Conservation (phyloP, 2,888 invertebrate species). For the Teleiodes luculella region DNA sequence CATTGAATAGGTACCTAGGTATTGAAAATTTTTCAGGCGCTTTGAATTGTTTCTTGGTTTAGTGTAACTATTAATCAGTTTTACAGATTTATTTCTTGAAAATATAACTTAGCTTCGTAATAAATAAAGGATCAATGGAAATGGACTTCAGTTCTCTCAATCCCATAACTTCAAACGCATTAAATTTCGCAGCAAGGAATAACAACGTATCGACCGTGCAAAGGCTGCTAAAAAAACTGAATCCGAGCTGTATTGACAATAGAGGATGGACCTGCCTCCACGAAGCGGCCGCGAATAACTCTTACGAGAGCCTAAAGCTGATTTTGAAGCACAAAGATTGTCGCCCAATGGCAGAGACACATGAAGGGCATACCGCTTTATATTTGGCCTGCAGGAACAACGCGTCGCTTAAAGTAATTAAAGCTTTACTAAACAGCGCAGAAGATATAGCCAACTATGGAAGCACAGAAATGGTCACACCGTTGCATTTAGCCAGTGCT, state of each 20-base stretch:
- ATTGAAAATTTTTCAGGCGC: too few species aligned
- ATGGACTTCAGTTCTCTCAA: conserved; percentile 77
- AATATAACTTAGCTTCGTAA: too few species aligned
- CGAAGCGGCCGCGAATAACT: conserved; percentile 68
- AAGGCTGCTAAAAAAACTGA: conserved; percentile 57
- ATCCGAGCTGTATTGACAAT: conserved; percentile 70
- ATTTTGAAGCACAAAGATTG: conserved; percentile 56
- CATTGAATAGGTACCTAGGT: too few species aligned
- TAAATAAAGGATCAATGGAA: not conserved
- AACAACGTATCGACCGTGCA: conserved; percentile 55
- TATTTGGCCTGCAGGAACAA: conserved; percentile 62
- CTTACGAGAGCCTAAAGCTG: conserved; percentile 52
- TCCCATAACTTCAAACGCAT: conserved; percentile 64
- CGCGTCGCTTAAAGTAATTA: conserved; percentile 53
- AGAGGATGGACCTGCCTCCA: conserved; percentile 76
- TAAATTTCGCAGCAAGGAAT: conserved; percentile 65
- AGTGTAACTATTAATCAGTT: too few species aligned
- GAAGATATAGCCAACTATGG: conserved; percentile 63
- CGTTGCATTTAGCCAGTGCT: conserved; percentile 59
- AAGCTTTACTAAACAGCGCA: conserved; percentile 51
- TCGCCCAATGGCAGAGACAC: conserved; percentile 58
- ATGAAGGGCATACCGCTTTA: conserved; percentile 71
- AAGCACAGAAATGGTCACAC: conserved; percentile 68
- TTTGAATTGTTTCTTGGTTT: too few species aligned
- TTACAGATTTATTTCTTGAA: too few species aligned